Percentiles rank a stretch among this genome's conserved stretches.
These are phyloP conservation scores for Melanargia galathea DNA, from an alignment of 2,888 invertebrate genomes.

Conservation along the genomic window DNA sequence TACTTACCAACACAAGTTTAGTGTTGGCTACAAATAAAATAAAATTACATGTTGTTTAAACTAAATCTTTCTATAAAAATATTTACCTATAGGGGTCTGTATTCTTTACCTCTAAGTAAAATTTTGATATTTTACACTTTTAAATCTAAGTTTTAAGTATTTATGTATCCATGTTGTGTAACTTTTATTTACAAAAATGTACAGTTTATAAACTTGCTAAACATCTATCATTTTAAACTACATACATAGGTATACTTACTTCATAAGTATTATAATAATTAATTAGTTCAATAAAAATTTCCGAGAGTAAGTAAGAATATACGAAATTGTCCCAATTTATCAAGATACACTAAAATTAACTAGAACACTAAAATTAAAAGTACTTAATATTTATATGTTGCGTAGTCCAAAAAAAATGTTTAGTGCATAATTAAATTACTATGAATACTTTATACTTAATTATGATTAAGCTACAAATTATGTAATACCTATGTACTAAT, in stretches of 20 bases:
- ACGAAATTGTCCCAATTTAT: background rate
- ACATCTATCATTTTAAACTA: constrained; percentile 7
- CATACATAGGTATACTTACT: background rate
- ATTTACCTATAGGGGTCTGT: constrained; percentile 5
- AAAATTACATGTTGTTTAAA: background rate
- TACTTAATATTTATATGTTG: background rate
- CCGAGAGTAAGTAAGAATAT: background rate
- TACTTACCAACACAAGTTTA: background rate
- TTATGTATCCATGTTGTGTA: constrained; percentile 2
- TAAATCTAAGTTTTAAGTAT: constrained; percentile 30
- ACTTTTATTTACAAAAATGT: constrained; percentile 6
- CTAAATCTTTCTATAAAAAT: background rate
- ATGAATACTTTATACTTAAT: too few relatives aligned
- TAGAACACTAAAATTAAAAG: background rate
- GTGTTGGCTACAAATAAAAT: background rate
- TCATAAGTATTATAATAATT: too few relatives aligned
- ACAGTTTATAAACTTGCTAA: background rate
- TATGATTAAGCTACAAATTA: background rate
- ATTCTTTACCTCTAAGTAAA: constrained; percentile 28
- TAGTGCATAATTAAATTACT: background rate
- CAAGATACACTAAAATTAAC: background rate
- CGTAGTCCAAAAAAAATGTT: background rate
- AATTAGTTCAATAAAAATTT: background rate
- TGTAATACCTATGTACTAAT: too few relatives aligned
- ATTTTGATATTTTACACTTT: constrained; percentile 21